These are phyloP conservation scores for Paralichthys olivaceus DNA, from an alignment of 2,113 vertebrate species.

Conservation along the genomic window DNA sequence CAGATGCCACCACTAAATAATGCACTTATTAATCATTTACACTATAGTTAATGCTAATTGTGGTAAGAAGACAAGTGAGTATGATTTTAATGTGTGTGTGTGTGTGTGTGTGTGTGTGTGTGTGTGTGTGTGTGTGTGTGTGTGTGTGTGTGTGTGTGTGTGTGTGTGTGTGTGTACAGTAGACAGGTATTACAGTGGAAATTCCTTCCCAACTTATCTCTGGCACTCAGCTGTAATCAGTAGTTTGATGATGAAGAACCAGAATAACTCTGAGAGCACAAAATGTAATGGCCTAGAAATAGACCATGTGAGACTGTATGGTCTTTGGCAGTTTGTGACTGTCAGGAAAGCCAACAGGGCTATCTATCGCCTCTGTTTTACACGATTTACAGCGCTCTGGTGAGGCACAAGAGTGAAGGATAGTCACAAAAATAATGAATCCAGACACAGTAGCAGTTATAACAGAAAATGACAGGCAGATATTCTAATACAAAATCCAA, in stretches of 20 bases:
- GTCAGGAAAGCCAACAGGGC: background rate
- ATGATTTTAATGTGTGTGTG: background rate
- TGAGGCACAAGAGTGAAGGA: background rate
- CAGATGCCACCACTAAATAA: background rate
- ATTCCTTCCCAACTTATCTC: constrained; percentile 64
- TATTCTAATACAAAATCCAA: background rate
- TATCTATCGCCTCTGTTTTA: background rate
- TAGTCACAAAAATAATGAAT: too few relatives aligned
- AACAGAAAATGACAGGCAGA: background rate
- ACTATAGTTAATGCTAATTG: background rate
- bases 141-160: background rate
- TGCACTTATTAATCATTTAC: background rate
- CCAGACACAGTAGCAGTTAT: background rate
- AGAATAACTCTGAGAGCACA: constrained; percentile 72
- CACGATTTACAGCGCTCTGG: background rate
- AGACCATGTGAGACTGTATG: constrained; percentile 59
- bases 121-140: too few relatives aligned
- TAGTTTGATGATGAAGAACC: constrained; percentile 75
- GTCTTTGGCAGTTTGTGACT: constrained; percentile 23
- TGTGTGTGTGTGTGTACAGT: constrained; percentile 24
- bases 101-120: too few relatives aligned
- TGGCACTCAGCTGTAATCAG: constrained; percentile 73
- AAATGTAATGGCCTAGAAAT: constrained; percentile 77
- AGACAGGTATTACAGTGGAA: constrained; percentile 38
- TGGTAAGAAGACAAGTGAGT: background rate